phyloP scores from a whole-genome alignment of 1,140 invertebrate genomes.

The Drosophila lowei region DNA sequence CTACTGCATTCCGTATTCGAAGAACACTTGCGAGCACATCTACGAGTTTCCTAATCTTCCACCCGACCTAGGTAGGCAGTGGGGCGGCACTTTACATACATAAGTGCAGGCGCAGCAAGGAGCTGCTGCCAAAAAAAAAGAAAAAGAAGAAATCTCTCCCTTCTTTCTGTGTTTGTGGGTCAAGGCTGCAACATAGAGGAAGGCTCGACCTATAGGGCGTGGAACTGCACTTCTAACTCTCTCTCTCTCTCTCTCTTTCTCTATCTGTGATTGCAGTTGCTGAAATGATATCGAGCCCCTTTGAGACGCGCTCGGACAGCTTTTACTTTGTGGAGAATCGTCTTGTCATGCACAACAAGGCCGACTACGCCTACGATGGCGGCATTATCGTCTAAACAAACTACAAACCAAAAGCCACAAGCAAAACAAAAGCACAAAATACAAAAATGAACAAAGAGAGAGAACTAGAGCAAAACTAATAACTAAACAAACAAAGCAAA shows the following conservation, averaged over 20 bases:
- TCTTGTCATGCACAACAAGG: slow-evolving; percentile 99
- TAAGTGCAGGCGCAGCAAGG: not conserved
- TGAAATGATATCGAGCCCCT: slow-evolving; percentile 98
- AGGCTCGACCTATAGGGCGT: not conserved
- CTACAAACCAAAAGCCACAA: slow-evolving; percentile 5
- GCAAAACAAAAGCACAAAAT: slow-evolving; percentile 24
- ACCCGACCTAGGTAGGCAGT: slow-evolving; percentile 91
- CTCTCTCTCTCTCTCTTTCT: no score
- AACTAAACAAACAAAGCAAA: slow-evolving; percentile 34
- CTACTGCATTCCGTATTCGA: slow-evolving; percentile 98
- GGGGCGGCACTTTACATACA: slow-evolving; percentile 2
- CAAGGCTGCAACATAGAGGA: not conserved
- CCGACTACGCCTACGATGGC: slow-evolving; percentile 82
- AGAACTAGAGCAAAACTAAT: slow-evolving; percentile 55
- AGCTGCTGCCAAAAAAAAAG: slow-evolving; percentile 7
- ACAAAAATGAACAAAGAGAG: slow-evolving; percentile 27
- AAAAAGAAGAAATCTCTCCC: no score
- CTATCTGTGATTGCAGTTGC: slow-evolving; percentile 87
- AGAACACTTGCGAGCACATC: slow-evolving; percentile 99
- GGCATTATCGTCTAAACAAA: slow-evolving; percentile 69
- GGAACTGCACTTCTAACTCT: slow-evolving; percentile 1
- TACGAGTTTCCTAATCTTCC: slow-evolving; percentile 98
- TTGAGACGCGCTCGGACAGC: slow-evolving; percentile 98
- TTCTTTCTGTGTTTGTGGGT: not conserved
- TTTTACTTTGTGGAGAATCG: slow-evolving; percentile 99